Percentiles rank a stretch among this genome's conserved stretches.
Evolutionary conservation across 2,888 invertebrate species (phyloP).

Genomic region (Euclidia mi): DNA sequence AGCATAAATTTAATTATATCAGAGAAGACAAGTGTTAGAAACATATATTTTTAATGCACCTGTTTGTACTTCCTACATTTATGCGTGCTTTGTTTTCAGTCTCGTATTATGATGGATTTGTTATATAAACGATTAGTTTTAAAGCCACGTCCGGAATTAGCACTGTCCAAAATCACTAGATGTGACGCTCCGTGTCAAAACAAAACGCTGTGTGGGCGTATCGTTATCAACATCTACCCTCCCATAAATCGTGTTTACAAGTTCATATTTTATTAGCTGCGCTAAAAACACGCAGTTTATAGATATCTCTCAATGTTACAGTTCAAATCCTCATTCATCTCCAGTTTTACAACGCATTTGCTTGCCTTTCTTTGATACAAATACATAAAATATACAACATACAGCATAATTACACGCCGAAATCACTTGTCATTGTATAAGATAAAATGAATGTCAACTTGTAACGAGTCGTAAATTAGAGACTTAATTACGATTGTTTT

Average conservation of each 20-base stretch:
- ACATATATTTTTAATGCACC: too few species aligned
- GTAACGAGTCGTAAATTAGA: conserved; percentile 74
- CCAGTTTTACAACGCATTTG: conserved; percentile 32
- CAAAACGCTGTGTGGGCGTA: too few species aligned
- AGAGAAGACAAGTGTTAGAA: too few species aligned
- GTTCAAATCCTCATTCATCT: neutral
- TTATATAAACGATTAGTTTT: too few species aligned
- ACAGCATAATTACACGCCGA: conserved; percentile 60
- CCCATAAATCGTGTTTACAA: conserved; percentile 7
- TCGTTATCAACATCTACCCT: neutral
- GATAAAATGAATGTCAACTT: conserved; percentile 68
- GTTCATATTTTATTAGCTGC: conserved; percentile 5
- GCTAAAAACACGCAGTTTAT: neutral
- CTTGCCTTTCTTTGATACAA: conserved; percentile 17
- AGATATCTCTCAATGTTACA: neutral
- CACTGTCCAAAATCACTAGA: neutral
- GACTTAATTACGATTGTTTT: conserved; percentile 81
- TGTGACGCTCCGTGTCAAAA: neutral
- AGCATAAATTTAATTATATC: too few species aligned
- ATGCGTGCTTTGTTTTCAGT: too few species aligned
- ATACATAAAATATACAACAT: conserved; percentile 42
- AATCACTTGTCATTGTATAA: conserved; percentile 70
- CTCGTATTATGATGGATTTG: too few species aligned
- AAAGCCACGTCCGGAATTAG: neutral
- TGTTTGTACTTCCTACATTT: too few species aligned